Evolutionary conservation across 2,113 vertebrate species (phyloP).

Genomic region (Oceanites oceanicus): DNA sequence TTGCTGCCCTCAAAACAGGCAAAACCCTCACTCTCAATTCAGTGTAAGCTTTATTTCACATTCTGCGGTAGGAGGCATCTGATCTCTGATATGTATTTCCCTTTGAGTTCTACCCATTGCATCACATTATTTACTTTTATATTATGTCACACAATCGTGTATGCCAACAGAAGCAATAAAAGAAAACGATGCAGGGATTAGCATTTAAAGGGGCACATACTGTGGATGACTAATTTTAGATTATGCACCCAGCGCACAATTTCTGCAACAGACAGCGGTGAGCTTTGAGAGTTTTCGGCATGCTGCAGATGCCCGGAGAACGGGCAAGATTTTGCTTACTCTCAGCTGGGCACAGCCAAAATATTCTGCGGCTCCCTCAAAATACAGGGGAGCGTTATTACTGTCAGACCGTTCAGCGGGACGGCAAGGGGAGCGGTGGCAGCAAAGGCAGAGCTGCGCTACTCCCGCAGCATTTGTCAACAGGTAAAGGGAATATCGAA

Average conservation of each 20-base stretch:
- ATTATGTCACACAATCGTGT: background rate
- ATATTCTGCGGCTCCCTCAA: background rate
- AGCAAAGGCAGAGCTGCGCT: background rate
- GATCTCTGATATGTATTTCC: background rate
- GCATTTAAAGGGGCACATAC: background rate
- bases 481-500: background rate
- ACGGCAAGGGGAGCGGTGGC: fast-evolving
- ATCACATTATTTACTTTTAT: conserved; percentile 15
- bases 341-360: background rate
- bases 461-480: background rate
- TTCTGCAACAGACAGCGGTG: background rate
- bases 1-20: background rate
- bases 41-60: background rate
- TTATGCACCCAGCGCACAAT: background rate
- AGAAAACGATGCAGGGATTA: background rate
- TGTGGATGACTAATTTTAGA: background rate
- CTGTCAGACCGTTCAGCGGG: background rate
- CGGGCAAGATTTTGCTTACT: background rate
- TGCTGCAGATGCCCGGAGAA: background rate
- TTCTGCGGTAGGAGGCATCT: background rate
- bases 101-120: background rate
- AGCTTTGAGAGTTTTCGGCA: background rate
- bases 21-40: background rate
- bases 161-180: conserved; percentile 18
- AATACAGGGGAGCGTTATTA: background rate